Base-by-base conservation (phyloP, 2,888 invertebrate species). In the Leucophenga maculata region DNA sequence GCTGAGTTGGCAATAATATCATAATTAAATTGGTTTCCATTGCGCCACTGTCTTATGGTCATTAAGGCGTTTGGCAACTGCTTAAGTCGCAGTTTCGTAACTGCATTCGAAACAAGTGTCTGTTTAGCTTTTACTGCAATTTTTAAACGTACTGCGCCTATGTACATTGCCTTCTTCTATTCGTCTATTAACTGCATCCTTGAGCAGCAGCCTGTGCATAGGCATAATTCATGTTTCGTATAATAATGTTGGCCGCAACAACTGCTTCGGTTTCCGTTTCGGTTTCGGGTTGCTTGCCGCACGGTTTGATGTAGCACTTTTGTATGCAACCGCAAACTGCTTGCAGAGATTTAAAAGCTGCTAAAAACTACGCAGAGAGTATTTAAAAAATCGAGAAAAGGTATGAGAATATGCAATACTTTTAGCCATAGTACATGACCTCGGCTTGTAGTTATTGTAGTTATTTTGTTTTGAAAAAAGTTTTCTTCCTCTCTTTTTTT, bases 21-120 rank as follows among this genome's bases (percentile, higher is more conserved):
- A 48, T 64, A 64, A 64, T 64, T 64, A 48, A 64, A 64, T 64
- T 64, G 62, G 46, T 48, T 64, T 64, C 46, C 62, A 60, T 60
- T 60, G 62, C 62, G 48, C 62, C 20, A 64, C 26, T 64, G 62
- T 64, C 62, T 64, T 64, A 48, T 48, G 62, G 62, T 64, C 62
- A 64, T 64, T 64, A 22, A 64, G 62, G 32, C 46, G 14, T 6
- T 50, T 18, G 14, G n/a, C n/a, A 50, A 50, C 18, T 46, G 46
- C 26, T 26, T 26, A 26, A 32, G 32, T 6, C 32, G 32, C 32
- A 6, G 32, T 32, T n/a, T n/a, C n/a, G n/a, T n/a, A n/a, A n/a
- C n/a, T n/a, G n/a, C n/a, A n/a, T n/a, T n/a, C n/a, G n/a, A n/a
- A n/a, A n/a, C n/a, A n/a, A n/a, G n/a, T n/a, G n/a, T n/a, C n/a